These are phyloP conservation scores for Octonoba sinensis DNA, from an alignment of 2,888 invertebrate species.

Conservation along the genomic window DNA sequence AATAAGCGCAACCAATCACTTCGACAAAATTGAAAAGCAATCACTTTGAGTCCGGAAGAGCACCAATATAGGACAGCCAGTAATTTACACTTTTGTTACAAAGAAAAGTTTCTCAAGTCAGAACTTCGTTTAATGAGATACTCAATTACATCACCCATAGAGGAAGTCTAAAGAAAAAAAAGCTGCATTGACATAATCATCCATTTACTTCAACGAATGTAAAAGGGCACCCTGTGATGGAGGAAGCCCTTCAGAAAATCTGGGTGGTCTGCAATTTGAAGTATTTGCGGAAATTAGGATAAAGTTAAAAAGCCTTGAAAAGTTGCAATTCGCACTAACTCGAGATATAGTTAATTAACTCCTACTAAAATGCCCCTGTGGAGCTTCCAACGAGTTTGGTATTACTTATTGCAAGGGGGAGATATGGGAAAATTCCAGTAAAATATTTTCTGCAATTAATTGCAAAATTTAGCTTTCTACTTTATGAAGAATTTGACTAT, in stretches of 20 bases:
- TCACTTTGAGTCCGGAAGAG: neutral
- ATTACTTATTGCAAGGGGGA: no score
- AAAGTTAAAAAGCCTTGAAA: neutral
- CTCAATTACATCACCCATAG: conserved; percentile 28
- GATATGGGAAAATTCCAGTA: no score
- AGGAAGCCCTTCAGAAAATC: conserved; percentile 9
- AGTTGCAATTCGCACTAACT: neutral
- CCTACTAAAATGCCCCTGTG: no score
- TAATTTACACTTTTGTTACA: conserved; percentile 1
- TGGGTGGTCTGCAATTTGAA: conserved; percentile 19
- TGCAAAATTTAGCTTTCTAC: no score
- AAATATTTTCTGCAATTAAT: no score
- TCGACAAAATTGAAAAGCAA: no score
- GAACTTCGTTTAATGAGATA: conserved; percentile 18
- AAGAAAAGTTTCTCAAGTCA: conserved; percentile 20
- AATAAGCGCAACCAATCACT: no score
- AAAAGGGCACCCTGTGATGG: neutral
- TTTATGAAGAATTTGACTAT: no score
- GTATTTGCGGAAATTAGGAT: neutral
- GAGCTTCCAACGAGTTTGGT: no score
- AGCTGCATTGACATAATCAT: no score
- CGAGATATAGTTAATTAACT: no score
- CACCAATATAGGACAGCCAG: neutral
- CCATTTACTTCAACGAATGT: neutral
- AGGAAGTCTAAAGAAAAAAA: conserved; percentile 28